Base-by-base conservation (phyloP, 2,797 vertebrate genomes). In the Valencia hispanica region DNA sequence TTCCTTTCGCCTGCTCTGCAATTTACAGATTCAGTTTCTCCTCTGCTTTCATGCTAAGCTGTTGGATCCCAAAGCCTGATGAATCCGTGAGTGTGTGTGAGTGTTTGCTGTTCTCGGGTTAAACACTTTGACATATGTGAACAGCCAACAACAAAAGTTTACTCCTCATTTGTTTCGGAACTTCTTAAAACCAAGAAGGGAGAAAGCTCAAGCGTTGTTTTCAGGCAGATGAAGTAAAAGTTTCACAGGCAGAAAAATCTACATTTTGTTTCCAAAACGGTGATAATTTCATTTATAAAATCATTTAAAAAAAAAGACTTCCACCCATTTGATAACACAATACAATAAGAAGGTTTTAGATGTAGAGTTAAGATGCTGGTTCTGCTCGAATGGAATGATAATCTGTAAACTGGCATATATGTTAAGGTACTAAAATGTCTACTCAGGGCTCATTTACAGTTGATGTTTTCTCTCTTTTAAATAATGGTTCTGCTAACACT, bases 11-110 rank as follows among this genome's bases (percentile, higher is more conserved):
- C 96, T 94, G 94, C 96, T 94, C 94, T 94, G 97, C 97, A 99
- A 99, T 99, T 99, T 99, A 98, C 97, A 97, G 96, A 97, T 99
- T 97, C 94, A 81, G 85, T 99, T 99, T 99, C 98, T 96, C 96
- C 96, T 96, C 96, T 97, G 97, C 97, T 98, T 99, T 98, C 96
- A 97, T 96, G 94, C 95, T 94, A 93, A 96, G 95, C 94, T 95
- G 94, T 95, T 94, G 93, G 94, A 96, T 96, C 96, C 95, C 95
- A 96, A 94, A 96, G 96, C 95, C 93, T 95, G 96, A 96, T 92
- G 95, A 92, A 95, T 89, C 88, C 94, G 89, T 92, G 89, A 88
- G 83, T 81, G 61, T 89, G 91, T 95, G 95, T 93, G 83, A 80
- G 59, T 83, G 72, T 81, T 73, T 86, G 79, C 68, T 61, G 72